Percentiles rank a stretch among this genome's conserved stretches.
Conservation (phyloP, 2,113 vertebrate species). For the Pardalotus punctatus region DNA sequence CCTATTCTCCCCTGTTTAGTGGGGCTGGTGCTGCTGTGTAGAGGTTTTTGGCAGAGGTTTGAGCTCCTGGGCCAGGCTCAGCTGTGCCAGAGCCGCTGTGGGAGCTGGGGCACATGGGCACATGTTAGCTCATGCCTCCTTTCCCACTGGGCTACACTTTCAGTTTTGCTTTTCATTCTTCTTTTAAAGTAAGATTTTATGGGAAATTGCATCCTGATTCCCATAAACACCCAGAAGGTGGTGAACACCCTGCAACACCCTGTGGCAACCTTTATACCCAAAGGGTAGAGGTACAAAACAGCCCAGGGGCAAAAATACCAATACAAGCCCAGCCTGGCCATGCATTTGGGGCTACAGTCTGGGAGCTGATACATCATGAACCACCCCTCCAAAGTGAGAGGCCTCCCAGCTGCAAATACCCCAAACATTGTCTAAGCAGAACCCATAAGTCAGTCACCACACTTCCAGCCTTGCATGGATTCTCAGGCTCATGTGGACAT, state of each 20-base stretch:
- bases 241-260: background rate
- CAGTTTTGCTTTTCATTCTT: background rate
- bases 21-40: background rate
- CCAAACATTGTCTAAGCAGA: background rate
- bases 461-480: background rate
- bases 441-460: background rate
- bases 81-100: background rate
- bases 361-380: background rate
- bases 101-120: background rate
- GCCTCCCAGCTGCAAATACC: background rate
- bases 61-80: fast-evolving
- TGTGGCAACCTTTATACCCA: background rate
- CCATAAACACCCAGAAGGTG: background rate
- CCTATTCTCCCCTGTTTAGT: background rate
- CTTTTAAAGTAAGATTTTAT: background rate
- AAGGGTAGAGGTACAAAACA: background rate
- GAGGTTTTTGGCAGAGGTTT: background rate
- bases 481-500: background rate
- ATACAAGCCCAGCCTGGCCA: background rate
- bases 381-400: background rate
- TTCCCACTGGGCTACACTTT: background rate
- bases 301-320: background rate
- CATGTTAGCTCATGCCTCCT: background rate
- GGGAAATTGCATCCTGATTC: background rate
- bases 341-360: background rate